Evolutionary conservation across 1,140 invertebrate species (phyloP).

Genomic region (Aphidius ervi): DNA sequence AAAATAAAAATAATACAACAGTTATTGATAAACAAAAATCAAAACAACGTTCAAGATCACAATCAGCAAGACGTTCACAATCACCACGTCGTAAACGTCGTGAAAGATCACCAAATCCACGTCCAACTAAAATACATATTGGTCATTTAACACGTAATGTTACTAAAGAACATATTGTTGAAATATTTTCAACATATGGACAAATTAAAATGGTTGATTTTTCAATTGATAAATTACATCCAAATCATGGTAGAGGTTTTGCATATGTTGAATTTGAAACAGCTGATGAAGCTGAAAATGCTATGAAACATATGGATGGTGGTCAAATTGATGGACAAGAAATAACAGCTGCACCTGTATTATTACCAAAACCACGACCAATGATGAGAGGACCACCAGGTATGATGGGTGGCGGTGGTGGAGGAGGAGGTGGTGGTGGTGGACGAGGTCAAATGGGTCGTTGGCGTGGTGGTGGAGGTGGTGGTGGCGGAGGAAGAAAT

Average conservation of each 20-base stretch:
- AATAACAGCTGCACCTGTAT: constrained; percentile 86
- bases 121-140: constrained; percentile 88
- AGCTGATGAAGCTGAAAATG: constrained; percentile 93
- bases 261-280: constrained; percentile 94
- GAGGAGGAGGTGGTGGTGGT: constrained; percentile 47
- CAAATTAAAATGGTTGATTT: constrained; percentile 87
- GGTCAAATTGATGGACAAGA: constrained; percentile 90
- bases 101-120: constrained; percentile 78
- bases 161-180: constrained; percentile 86
- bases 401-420: constrained; percentile 57
- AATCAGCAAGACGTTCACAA: constrained; percentile 54
- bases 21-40: constrained; percentile 58
- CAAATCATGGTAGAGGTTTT: constrained; percentile 81
- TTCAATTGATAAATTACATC: constrained; percentile 80
- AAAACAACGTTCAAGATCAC: constrained; percentile 53
- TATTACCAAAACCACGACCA: constrained; percentile 70
- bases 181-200: constrained; percentile 94
- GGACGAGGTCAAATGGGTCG: constrained; percentile 57
- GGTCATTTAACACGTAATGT: constrained; percentile 89
- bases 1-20: constrained; percentile 47
- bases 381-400: constrained; percentile 61
- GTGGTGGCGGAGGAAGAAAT: constrained; percentile 36
- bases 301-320: constrained; percentile 99
- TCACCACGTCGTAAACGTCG: constrained; percentile 60
- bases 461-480: constrained; percentile 44